Evolutionary conservation across 2,888 invertebrate species (phyloP), one percentile per base, ranked within the genome.

Genomic region (Lepidocyrtoides sp.): DNA sequence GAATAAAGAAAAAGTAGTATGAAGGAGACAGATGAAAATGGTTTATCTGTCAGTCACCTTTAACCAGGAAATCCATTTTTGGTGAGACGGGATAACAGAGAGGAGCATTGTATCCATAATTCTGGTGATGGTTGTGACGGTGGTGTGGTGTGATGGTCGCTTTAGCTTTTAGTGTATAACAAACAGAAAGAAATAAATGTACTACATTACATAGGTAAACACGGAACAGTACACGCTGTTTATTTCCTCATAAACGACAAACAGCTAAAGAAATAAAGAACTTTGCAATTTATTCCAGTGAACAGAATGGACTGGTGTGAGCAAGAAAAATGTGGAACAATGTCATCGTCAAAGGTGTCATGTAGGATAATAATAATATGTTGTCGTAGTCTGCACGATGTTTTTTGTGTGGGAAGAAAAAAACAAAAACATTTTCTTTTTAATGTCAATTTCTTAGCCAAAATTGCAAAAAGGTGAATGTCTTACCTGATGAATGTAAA

Each of bases 1-100:
- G 17, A 10, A 8, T 8, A 5, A 66, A 79, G 17, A 41, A 57
- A 60, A 51, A 79, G 57, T n/a, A n/a, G n/a, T n/a, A n/a, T n/a
- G n/a, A n/a, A 32, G n/a, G 14, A 81, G 79, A 88, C 83, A 79
- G 63, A 57, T 75, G 87, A 89, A 90, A 92, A 91, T 91, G 92
- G 91, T 91, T 91, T 92, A 92, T 91, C 92, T 91, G 92, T 92
- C 92, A 92, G 83, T 92, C 92, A 48, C 92, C 89, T 92, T 85
- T 87, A 77, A 36, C 81, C 79, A 91, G 92, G 85, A 92, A 92
- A 91, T 92, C 92, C 92, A 89, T 92, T 90, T 91, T 41, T 57
- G 69, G 44, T 10, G 41, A 20, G 17, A 41, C n/a, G n/a, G n/a
- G n/a, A n/a, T n/a, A n/a, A n/a, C n/a, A n/a, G n/a, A n/a, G n/a